Percentiles rank a stretch among this genome's conserved stretches.
Evolutionary conservation across 2,113 vertebrate genomes (phyloP).

Genomic region (Myiagra hebetior): DNA sequence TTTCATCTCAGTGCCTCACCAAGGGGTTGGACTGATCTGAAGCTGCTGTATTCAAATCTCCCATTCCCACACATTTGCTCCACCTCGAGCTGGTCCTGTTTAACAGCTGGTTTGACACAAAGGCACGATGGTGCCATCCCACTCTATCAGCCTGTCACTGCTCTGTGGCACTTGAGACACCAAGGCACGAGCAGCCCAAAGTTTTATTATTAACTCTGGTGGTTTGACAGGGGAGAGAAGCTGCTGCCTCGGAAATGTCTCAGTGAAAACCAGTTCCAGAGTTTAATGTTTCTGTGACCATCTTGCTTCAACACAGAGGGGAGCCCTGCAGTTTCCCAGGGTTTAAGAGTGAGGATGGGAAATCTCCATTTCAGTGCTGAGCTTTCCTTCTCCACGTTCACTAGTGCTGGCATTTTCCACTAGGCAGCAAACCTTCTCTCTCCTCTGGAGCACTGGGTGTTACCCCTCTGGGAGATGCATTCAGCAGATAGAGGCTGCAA

Average conservation of each 20-base stretch:
- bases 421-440: neutral
- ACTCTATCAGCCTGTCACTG: neutral
- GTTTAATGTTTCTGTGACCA: neutral
- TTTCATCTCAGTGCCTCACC: neutral
- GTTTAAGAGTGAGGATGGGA: neutral
- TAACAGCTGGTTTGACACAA: neutral
- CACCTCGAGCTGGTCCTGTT: neutral
- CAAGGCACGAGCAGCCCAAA: neutral
- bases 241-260: neutral
- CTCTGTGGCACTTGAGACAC: neutral
- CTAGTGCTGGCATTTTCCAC: neutral
- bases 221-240: neutral
- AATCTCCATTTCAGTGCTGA: neutral
- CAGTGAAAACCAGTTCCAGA: neutral
- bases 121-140: neutral
- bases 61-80: neutral
- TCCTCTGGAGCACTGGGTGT: neutral
- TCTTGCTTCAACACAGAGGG: neutral
- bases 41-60: neutral
- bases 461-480: neutral
- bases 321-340: neutral
- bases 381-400: neutral
- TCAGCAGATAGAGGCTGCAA: neutral
- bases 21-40: neutral
- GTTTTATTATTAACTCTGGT: neutral